These are phyloP conservation scores for Brachyhypopomus gauderio DNA, from an alignment of 2,113 vertebrate species.

Conservation along the genomic window DNA sequence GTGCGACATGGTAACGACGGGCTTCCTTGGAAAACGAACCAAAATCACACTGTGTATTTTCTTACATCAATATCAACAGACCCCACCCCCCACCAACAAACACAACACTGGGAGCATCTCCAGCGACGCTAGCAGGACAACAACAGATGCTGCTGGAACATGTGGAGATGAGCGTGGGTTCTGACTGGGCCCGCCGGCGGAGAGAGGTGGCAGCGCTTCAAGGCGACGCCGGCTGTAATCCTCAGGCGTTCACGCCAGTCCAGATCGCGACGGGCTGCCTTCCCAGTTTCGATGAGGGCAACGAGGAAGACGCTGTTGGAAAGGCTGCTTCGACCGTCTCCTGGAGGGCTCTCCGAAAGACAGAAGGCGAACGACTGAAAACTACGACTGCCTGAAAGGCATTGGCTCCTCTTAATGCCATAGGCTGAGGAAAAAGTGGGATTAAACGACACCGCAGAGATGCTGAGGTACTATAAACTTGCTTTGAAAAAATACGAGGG, in stretches of 20 bases:
- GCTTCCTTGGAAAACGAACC: too few species aligned
- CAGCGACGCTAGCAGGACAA: too few species aligned
- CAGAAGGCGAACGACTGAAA: not conserved
- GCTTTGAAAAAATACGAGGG: not conserved
- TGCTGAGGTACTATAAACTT: not conserved
- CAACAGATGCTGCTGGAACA: too few species aligned
- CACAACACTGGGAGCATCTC: too few species aligned
- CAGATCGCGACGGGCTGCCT: slow-evolving; percentile 11
- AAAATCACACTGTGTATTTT: too few species aligned
- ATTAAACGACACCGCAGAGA: too few species aligned
- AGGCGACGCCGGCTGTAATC: not conserved
- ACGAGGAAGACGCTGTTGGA: not conserved
- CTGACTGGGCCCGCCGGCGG: too few species aligned
- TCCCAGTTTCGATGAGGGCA: not conserved
- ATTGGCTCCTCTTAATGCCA: not conserved
- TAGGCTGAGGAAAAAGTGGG: not conserved
- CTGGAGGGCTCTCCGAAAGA: not conserved
- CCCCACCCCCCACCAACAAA: too few species aligned
- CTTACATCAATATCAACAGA: too few species aligned
- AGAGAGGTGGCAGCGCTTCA: not conserved
- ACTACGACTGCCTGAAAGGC: not conserved
- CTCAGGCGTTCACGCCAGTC: slow-evolving; percentile 1
- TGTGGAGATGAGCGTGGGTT: too few species aligned
- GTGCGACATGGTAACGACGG: too few species aligned
- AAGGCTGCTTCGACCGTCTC: not conserved